Percentiles rank a stretch among this genome's conserved stretches.
These are phyloP conservation scores for Nothura maculosa DNA, from an alignment of 2,797 vertebrate genomes.

Conservation along the genomic window DNA sequence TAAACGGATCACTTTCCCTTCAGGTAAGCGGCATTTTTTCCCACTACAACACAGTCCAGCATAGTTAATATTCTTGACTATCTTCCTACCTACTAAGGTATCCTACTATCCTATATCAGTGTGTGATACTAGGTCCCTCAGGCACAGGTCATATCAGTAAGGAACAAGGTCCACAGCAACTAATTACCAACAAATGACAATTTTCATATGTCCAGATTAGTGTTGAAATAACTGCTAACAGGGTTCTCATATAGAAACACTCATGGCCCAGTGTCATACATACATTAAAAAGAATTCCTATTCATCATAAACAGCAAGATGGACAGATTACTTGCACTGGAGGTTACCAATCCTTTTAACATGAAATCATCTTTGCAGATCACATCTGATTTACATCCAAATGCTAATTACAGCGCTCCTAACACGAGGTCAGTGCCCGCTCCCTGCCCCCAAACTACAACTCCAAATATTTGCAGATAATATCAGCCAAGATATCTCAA, in stretches of 20 bases:
- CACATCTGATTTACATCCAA: constrained; percentile 31
- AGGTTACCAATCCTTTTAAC: constrained; percentile 31
- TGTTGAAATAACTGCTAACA: constrained; percentile 11
- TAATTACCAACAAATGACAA: neutral
- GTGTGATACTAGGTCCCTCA: neutral
- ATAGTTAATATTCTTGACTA: neutral
- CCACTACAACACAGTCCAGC: neutral
- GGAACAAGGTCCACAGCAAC: neutral
- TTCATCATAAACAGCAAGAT: neutral
- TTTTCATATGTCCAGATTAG: neutral
- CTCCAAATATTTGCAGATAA: constrained; percentile 11
- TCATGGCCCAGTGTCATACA: neutral
- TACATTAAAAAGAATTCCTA: neutral
- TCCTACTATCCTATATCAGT: neutral
- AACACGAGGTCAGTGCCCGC: neutral
- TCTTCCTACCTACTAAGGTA: no score
- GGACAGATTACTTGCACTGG: neutral
- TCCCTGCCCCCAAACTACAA: neutral
- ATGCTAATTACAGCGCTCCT: constrained; percentile 7
- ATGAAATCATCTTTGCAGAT: constrained; percentile 27
- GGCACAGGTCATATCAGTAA: neutral
- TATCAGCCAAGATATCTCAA: neutral
- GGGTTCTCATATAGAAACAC: neutral
- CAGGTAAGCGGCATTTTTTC: neutral
- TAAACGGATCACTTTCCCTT: neutral